Evolutionary conservation across 2,113 vertebrate species (phyloP).

Genomic region (Nothoprocta perdicaria): DNA sequence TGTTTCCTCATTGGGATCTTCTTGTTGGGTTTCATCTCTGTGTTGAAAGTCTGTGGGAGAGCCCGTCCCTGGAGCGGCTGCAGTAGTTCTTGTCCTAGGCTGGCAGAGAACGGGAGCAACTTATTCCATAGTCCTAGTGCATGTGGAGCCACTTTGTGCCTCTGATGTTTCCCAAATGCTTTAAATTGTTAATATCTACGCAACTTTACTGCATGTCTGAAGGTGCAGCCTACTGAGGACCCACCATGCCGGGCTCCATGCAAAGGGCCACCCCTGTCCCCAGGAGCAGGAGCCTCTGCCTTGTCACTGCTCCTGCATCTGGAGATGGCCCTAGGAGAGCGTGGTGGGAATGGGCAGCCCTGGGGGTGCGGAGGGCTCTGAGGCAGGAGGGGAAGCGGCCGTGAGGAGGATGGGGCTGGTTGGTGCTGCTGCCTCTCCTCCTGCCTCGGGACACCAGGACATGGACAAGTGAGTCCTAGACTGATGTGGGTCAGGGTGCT

Average conservation of each 20-base stretch:
- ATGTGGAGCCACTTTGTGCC: too few species aligned
- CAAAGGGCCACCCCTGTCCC: not conserved
- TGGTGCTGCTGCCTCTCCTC: too few species aligned
- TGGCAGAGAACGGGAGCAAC: not conserved
- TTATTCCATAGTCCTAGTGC: not conserved
- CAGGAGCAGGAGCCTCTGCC: rapidly evolving
- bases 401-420: too few species aligned
- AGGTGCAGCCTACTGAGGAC: not conserved
- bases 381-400: too few species aligned
- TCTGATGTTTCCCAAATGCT: too few species aligned
- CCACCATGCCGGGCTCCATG: not conserved
- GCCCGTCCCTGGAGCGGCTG: not conserved
- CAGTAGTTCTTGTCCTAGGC: not conserved
- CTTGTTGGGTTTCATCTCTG: not conserved
- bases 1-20: not conserved
- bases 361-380: not conserved
- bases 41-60: not conserved
- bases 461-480: not conserved
- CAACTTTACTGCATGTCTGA: not conserved
- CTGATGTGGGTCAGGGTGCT: too few species aligned
- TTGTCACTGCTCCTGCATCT: rapidly evolving
- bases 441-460: too few species aligned
- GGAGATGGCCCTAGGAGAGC: not conserved
- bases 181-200: not conserved
- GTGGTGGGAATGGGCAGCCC: not conserved